These are phyloP conservation scores for Perizoma affinitatum DNA, from an alignment of 2,888 invertebrate genomes.

Conservation along the genomic window DNA sequence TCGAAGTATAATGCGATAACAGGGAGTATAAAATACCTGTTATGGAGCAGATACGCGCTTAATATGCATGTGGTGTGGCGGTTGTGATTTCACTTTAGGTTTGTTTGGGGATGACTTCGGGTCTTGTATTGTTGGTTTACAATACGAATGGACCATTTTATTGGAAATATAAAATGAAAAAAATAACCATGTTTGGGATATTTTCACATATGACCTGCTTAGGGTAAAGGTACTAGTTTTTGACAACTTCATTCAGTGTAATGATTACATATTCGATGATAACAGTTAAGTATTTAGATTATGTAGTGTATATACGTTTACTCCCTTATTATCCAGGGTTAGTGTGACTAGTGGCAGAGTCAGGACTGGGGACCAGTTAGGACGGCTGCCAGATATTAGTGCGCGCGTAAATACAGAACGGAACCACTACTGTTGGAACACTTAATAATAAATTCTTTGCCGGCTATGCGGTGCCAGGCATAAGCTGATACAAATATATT, in stretches of 20 bases:
- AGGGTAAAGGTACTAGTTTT: too few species aligned
- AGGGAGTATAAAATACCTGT: conserved; percentile 8
- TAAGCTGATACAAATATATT: conserved; percentile 4
- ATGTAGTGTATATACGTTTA: too few species aligned
- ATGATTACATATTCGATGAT: too few species aligned
- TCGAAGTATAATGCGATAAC: conserved; percentile 9
- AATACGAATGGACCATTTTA: too few species aligned
- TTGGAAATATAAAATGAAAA: too few species aligned
- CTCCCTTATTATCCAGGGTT: neutral
- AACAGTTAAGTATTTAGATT: too few species aligned
- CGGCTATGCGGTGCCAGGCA: conserved; percentile 20
- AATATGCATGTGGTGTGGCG: conserved; percentile 9
- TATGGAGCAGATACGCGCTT: conserved; percentile 9
- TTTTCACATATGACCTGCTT: too few species aligned
- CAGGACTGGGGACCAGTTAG: conserved; percentile 21
- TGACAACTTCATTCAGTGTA: too few species aligned
- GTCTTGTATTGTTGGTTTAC: neutral
- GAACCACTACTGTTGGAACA: conserved; percentile 32
- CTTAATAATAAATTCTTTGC: conserved; percentile 37
- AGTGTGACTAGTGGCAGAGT: conserved; percentile 2
- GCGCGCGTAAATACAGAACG: conserved; percentile 35
- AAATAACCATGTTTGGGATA: too few species aligned
- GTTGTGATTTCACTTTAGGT: conserved; percentile 1
- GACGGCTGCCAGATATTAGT: conserved; percentile 37
- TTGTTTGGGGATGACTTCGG: neutral